A percentile compares a stretch with the other conserved stretches of the same genome.
Conservation (phyloP, 2,113 vertebrate species). For the Bubo blakistoni region DNA sequence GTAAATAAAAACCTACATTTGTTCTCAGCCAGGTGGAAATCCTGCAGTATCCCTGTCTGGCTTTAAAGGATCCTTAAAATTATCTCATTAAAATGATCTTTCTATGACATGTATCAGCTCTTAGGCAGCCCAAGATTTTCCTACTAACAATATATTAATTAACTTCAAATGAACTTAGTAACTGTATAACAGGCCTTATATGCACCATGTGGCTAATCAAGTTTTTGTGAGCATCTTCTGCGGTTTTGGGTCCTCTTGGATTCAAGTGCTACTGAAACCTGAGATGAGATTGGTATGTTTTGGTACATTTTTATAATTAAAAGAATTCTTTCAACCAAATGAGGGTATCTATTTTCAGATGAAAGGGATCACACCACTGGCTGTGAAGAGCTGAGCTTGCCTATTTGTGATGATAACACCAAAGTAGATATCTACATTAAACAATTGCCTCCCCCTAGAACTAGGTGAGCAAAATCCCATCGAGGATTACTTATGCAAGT, state of each 20-base stretch:
- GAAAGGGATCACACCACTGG: background rate
- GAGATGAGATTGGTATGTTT: background rate
- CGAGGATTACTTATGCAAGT: fast-evolving
- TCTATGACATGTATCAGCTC: background rate
- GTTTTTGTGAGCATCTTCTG: background rate
- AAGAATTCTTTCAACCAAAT: background rate
- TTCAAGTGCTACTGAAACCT: background rate
- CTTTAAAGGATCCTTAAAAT: background rate
- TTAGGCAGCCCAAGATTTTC: background rate
- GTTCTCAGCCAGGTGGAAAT: background rate
- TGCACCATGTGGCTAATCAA: background rate
- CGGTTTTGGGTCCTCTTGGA: background rate
- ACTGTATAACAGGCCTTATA: background rate
- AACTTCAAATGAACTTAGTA: background rate
- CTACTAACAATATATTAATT: background rate
- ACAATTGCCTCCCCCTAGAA: background rate
- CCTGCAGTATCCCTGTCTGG: background rate
- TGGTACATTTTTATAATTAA: background rate
- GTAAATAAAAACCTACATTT: background rate
- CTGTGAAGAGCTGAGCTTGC: background rate
- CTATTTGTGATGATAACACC: background rate
- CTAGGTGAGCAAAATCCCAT: background rate
- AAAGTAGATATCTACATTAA: background rate
- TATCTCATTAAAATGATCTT: background rate
- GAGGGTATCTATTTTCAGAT: background rate